These are phyloP conservation scores for Hyposoter didymator DNA, from an alignment of 2,888 invertebrate genomes.

Conservation along the genomic window DNA sequence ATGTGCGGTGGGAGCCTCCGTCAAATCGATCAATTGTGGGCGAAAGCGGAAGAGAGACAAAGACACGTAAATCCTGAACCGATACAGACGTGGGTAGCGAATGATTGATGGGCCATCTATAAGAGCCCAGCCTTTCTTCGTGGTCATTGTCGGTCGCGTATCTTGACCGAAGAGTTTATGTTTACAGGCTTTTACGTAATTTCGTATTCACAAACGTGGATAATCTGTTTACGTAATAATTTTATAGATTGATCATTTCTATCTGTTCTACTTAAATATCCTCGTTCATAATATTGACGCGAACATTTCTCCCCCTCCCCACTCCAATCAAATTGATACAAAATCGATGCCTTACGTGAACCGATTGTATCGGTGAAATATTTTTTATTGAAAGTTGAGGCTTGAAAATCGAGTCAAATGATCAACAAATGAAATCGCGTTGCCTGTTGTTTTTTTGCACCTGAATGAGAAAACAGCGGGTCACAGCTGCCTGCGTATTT, in stretches of 20 bases:
- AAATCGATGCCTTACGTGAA: neutral
- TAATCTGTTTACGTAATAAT: no score
- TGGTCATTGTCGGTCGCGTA: conserved; percentile 35
- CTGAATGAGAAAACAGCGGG: conserved; percentile 11
- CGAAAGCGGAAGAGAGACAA: conserved; percentile 17
- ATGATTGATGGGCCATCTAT: conserved; percentile 55
- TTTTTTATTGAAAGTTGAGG: neutral
- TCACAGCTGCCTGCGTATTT: neutral
- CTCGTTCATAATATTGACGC: neutral
- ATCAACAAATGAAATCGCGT: neutral
- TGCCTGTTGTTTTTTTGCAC: neutral
- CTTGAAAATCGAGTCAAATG: neutral
- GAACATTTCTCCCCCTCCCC: neutral
- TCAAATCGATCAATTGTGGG: conserved; percentile 50
- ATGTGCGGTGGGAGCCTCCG: conserved; percentile 14
- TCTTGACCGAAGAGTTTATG: conserved; percentile 21
- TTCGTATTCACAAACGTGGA: conserved; percentile 18
- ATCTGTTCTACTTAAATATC: neutral
- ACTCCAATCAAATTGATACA: neutral
- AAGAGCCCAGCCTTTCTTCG: conserved; percentile 25
- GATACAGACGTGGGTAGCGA: conserved; percentile 21
- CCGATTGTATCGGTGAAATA: neutral
- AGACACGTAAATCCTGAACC: conserved; percentile 43
- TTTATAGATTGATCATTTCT: neutral
- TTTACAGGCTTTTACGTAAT: conserved; percentile 18